Base-by-base conservation (phyloP, 1,140 invertebrate genomes). In the Chrysoperla carnea region DNA sequence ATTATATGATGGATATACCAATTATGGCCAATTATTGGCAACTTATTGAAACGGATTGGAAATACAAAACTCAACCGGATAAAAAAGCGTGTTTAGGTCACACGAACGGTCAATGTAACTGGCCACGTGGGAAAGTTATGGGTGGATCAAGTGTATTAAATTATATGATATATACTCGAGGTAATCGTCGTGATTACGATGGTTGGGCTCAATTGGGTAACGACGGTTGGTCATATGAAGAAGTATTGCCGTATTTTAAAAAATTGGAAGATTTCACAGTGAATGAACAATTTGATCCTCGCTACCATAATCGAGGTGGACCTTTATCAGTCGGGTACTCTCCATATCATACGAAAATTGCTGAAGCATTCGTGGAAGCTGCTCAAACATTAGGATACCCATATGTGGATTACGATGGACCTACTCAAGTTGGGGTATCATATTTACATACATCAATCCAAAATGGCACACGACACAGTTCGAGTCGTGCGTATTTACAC, bases 71-170 rank as follows among this genome's bases (percentile, higher is more conserved):
- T 4, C 59, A 68, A 50, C 68, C 71, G 0, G 72, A 69, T 2
- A 58, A 63, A 8, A 64, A 57, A 42, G 67, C 66, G 5, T 59
- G 62, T 42, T 50, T 63, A 35, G 69, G 67, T 0, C 60, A 73
- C 52, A 61, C 61, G 0, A 56, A 67, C 35, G 46, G 54, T 27
- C 53, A 61, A 38, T 76, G 83, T 53, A 75, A 78, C 42, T 83
- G 73, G 73, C 78, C 82, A 0, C 61, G 79, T 39, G 81, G 81
- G n/a, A 86, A 82, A 58, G 84, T 91, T 4, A 66, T 90, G 11
- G 92, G 92, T 12, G 93, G 93, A 9, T 85, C 85, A 23, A 91
- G 86, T 37, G 88, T 92, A 0, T 69, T 97, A 1, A 97, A 97
- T 60, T 89, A 88, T 1, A 93, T 94, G 89, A 74, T 94, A 11